Conservation (phyloP, 2,113 vertebrate genomes). For the Psophia crepitans region DNA sequence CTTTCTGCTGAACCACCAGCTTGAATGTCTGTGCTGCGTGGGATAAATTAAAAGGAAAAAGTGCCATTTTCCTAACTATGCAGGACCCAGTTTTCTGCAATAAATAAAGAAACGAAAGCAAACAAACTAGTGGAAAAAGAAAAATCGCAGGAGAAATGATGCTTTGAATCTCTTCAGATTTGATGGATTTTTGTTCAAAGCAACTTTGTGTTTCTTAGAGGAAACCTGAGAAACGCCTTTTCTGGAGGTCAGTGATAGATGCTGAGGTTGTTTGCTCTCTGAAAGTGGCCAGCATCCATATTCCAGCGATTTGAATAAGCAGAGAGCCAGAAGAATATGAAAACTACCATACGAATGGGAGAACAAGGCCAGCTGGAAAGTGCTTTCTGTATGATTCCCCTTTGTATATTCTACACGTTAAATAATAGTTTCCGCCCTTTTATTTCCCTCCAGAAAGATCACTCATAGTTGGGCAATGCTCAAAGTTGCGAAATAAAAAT, state of each 20-base stretch:
- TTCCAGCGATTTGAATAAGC: background rate
- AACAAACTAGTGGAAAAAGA: background rate
- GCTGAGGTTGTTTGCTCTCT: background rate
- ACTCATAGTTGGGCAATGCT: background rate
- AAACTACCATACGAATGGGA: background rate
- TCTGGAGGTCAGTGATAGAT: background rate
- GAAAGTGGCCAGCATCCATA: background rate
- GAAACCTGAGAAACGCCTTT: no score
- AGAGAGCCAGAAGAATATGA: conserved; percentile 2
- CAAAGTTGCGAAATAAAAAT: background rate
- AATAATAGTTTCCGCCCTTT: background rate
- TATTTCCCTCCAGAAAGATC: background rate
- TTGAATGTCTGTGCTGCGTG: background rate
- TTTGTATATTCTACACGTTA: background rate
- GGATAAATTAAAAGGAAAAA: background rate
- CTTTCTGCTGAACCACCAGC: conserved; percentile 29
- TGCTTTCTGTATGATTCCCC: background rate
- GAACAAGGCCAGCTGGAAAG: conserved; percentile 23
- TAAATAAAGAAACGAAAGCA: background rate
- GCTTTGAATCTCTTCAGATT: background rate
- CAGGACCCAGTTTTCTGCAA: background rate
- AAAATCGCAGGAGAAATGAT: background rate
- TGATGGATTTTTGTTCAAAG: background rate
- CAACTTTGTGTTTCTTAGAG: background rate
- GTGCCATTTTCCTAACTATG: background rate